A percentile compares a stretch with the other conserved stretches of the same genome.
phyloP scores from a whole-genome alignment of 37 sponge, comb jelly and placozoan species.

The Crambe crambe region DNA sequence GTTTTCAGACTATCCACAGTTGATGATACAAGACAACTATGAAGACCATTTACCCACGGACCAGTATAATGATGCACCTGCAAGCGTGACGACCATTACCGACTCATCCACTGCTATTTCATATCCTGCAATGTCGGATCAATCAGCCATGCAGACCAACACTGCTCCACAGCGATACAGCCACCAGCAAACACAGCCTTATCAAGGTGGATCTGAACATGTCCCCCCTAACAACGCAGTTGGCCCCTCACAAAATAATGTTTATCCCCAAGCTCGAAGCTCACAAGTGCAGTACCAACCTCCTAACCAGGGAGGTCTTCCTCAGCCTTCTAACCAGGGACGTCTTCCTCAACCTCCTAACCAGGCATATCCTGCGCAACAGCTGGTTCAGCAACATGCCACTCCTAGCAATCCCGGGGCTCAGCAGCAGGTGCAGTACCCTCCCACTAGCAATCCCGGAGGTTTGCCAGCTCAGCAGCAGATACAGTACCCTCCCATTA shows the following conservation, averaged over 20 bases:
- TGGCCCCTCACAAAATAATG: background rate
- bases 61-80: background rate
- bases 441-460: too few species aligned
- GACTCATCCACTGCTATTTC: background rate
- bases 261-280: background rate
- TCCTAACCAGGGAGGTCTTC: background rate
- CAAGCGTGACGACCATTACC: background rate
- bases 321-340: too few species aligned
- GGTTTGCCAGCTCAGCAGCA: too few species aligned
- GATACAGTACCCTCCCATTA: too few species aligned
- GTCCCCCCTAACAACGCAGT: background rate
- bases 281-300: background rate
- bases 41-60: background rate
- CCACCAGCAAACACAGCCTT: background rate
- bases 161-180: too few species aligned
- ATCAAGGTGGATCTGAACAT: too few species aligned
- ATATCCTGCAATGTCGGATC: too few species aligned
- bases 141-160: too few species aligned
- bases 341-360: conserved; percentile 8
- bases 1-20: background rate
- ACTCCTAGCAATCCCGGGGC: too few species aligned
- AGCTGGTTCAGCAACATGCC: too few species aligned
- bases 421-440: too few species aligned
- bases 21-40: background rate
- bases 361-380: background rate